A percentile compares a stretch with the other conserved stretches of the same genome.
phyloP scores from a whole-genome alignment of 2,113 vertebrate species.

The Anthoscopus minutus region DNA sequence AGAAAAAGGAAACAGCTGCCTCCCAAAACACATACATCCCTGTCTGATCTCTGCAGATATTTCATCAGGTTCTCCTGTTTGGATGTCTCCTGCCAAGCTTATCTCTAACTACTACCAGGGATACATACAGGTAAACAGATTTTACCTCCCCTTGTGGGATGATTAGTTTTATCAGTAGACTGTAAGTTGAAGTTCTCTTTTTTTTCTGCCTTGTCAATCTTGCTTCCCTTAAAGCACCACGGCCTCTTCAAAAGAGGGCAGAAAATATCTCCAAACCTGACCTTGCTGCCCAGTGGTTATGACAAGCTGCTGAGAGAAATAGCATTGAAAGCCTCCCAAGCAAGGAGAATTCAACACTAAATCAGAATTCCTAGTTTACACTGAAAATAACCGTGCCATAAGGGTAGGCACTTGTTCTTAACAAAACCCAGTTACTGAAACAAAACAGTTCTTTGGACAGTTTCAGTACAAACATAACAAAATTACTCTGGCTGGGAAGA shows the following conservation, averaged over 20 bases:
- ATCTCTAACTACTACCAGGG: background rate
- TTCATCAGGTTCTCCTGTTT: background rate
- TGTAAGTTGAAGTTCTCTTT: background rate
- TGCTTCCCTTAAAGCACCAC: background rate
- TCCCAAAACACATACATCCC: background rate
- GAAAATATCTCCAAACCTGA: background rate
- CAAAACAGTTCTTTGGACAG: background rate
- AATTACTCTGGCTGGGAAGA: background rate
- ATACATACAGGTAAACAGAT: background rate
- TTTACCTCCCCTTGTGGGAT: background rate
- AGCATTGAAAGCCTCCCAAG: background rate
- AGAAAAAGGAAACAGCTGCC: background rate
- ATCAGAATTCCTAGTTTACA: background rate
- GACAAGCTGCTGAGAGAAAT: background rate
- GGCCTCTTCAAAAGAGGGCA: background rate
- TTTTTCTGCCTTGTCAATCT: background rate
- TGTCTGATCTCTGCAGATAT: background rate
- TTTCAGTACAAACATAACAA: background rate
- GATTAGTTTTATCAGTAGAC: background rate
- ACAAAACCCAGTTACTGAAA: background rate
- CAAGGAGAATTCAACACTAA: background rate
- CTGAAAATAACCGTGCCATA: background rate
- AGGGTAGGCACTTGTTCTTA: background rate
- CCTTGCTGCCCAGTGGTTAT: background rate
- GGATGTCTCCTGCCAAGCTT: background rate